Evolutionary conservation across 2,888 invertebrate species (phyloP), one percentile per base, ranked within the genome.

Genomic region (Eugnorisma glareosa): DNA sequence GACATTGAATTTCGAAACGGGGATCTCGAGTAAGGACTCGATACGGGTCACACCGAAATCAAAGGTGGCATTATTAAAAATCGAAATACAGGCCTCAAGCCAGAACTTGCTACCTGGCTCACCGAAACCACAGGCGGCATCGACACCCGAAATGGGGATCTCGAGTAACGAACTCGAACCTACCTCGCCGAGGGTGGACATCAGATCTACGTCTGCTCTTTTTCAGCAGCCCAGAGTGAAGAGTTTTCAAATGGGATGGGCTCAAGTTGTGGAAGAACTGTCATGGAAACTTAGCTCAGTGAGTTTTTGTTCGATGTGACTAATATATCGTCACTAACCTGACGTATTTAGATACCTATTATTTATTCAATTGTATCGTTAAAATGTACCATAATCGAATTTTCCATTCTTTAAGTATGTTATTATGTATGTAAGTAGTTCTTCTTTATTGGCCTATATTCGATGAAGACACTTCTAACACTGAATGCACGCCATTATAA

Each of bases 201-300:
- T 77, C 61, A 82, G 82, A 72, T 24, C 79, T 21, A 51, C 24
- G 13, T 28, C 69, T 64, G 64, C 28, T 48, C 40, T 21, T 24
- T 74, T 61, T 24, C 71, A 67, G 43, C 81, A 77, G 57, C 89
- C 90, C 0, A 89, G 92, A 13, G 85, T 88, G 68, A 84, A 87
- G 68, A 95, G 94, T 84, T 91, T 88, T 73, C 93, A 93, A 59
- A 87, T 94, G 81, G 92, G 91, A 75, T 96, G 96, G 96, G 93
- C 92, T 51, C 94, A 95, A 84, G 96, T 96, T 57, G 83, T 95
- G 72, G 95, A 95, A 80, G 96, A 96, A 82, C 88, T 96, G 54
- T 89, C 92, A 61, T 94, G 94, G 93, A 95, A 94, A 85, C 57
- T 93, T 18, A 91, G 77, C 45, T 83, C 86, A 85, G 95, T 95